Percentiles rank a stretch among this genome's conserved stretches.
Evolutionary conservation across 1,140 invertebrate genomes (phyloP).

Genomic region (Listronotus bonariensis): DNA sequence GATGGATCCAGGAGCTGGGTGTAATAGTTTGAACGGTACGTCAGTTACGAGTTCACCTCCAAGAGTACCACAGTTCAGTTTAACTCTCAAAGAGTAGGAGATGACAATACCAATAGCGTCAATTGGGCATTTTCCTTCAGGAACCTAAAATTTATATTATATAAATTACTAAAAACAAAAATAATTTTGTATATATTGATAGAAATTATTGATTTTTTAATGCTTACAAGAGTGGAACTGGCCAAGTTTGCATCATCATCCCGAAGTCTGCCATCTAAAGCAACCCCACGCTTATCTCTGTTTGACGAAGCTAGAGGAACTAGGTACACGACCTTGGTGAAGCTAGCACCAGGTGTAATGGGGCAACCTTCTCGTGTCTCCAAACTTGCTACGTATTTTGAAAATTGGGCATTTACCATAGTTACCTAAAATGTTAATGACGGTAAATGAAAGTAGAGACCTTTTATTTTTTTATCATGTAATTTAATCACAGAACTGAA

Average conservation of each 20-base stretch:
- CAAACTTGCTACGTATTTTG: conserved; percentile 81
- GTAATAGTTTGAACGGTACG: conserved; percentile 87
- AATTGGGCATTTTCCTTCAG: conserved; percentile 77
- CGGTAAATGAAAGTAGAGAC: too few species aligned
- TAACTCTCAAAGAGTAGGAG: conserved; percentile 86
- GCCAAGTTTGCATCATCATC: conserved; percentile 90
- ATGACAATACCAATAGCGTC: conserved; percentile 91
- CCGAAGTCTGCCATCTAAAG: conserved; percentile 81
- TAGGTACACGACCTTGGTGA: conserved; percentile 85
- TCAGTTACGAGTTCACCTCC: conserved; percentile 87
- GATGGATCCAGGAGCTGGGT: conserved; percentile 72
- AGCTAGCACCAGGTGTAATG: conserved; percentile 85
- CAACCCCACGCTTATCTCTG: conserved; percentile 85
- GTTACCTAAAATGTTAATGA: conserved; percentile 65
- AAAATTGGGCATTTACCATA: conserved; percentile 85
- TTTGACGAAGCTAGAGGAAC: conserved; percentile 85
- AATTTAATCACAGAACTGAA: too few species aligned
- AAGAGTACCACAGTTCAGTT: conserved; percentile 85
- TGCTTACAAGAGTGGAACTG: conserved; percentile 74
- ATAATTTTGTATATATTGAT: too few species aligned
- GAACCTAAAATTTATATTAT: conserved; percentile 50
- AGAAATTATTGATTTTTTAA: background rate
- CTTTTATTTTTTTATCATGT: too few species aligned
- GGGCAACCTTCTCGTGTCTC: conserved; percentile 91
- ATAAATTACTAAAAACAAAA: too few species aligned